Conservation (phyloP, 2,888 invertebrate genomes). For the Acronicta alni region DNA sequence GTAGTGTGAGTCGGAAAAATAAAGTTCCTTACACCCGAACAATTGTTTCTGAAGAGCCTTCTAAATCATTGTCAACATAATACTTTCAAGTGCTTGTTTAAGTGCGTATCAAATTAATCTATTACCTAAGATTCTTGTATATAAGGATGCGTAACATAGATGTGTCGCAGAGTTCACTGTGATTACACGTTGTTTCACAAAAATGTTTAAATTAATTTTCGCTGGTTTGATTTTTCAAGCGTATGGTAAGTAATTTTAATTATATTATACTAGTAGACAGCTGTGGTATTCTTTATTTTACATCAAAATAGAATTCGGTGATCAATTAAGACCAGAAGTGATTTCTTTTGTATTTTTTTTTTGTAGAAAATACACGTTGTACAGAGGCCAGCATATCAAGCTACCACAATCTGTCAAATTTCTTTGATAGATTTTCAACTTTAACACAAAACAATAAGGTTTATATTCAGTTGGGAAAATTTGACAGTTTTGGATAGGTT, state of each 20-base stretch:
- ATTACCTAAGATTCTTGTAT: conserved; percentile 25
- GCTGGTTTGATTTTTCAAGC: conserved; percentile 31
- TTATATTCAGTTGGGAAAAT: no score
- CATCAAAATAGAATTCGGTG: no score
- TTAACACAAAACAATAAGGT: no score
- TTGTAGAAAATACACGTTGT: no score
- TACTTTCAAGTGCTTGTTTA: conserved; percentile 21
- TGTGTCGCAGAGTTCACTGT: conserved; percentile 9
- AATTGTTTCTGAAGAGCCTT: conserved; percentile 36
- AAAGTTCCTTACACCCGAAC: conserved; percentile 50
- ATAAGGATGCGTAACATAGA: conserved; percentile 37
- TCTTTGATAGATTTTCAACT: no score
- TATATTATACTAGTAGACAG: not conserved
- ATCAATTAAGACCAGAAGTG: no score
- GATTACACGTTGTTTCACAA: conserved; percentile 16
- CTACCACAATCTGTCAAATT: no score
- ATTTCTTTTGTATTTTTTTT: no score
- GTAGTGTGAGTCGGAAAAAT: conserved; percentile 32
- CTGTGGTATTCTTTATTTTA: no score
- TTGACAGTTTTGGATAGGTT: no score
- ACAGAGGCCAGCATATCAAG: no score
- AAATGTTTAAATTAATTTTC: conserved; percentile 47
- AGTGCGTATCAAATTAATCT: not conserved
- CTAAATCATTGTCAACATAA: conserved; percentile 15
- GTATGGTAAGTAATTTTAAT: conserved; percentile 45